Evolutionary conservation across 2,888 invertebrate species (phyloP), one percentile per base, ranked within the genome.

Genomic region (Aricia artaxerxes): DNA sequence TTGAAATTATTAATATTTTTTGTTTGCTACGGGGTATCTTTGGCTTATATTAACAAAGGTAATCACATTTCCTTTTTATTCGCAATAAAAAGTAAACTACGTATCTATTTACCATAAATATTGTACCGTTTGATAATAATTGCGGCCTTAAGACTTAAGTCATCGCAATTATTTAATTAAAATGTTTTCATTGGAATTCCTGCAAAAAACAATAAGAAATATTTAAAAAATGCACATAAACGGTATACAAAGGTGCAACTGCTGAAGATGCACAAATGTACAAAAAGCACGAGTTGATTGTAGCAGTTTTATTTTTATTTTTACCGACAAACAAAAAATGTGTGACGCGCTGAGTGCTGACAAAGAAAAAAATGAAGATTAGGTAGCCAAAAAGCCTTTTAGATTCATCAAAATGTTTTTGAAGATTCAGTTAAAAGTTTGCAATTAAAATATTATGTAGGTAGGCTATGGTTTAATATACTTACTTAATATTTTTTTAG

Each of bases 11-110:
- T 76, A 53, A 16, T 80, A 92, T 78, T 83, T 91, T 88, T 87
- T 85, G 84, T 91, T 73, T 86, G 89, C 73, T 81, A 91, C 81
- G 88, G 89, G 77, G 82, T 86, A n/a, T 85, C 87, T 9, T 81
- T 89, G 57, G 92, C 89, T 78, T 86, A 78, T 53, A 82, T 88
- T 16, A 86, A 89, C 83, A 93, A 93, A 89, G 88, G 94, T 93
- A 85, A 84, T 87, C 83, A 81, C 77, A 40, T 80, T 69, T 57
- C 57, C 16, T 57, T 57, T 16, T 11, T 57, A 57, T 16, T 57
- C 4, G 13, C 53, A 16, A 57, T 57, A 57, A 57, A 40, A 24
- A 16, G 31, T 13, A 38, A n/a, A 11, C 31, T 16, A 38, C 3
- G 1, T 35, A 38, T 40, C 40, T 38, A 38, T 38, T 40, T 73